Base-by-base conservation (phyloP, 2,797 vertebrate genomes). In the Molothrus aeneus region DNA sequence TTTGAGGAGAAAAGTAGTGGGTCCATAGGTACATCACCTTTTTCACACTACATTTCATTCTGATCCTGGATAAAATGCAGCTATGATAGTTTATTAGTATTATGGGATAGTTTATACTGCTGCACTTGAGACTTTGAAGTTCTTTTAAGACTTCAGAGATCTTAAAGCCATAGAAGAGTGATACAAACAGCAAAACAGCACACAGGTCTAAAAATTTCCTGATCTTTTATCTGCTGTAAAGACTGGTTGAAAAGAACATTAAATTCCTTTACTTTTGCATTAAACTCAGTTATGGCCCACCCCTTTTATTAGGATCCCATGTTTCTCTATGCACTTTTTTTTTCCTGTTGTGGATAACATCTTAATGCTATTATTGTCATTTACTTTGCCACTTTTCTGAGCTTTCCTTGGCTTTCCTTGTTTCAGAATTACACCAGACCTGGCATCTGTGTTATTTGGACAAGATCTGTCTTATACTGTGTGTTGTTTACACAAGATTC, bases 391-490 rank as follows among this genome's bases (percentile, higher is more conserved):
- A 56, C 56, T 94, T 91, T 81, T 93, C 51, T 1, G 13, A 90
- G 45, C 31, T 70, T 90, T 26, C 72, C 22, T 90, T 91, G 77
- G 47, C n/a, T 92, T 80, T 86, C 54, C 47, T 93, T 61, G 86
- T 84, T 93, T 95, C 54, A 0, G 4, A 74, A 87, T 71, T 89
- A 65, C 31, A 91, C 71, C 65, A 95, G 80, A 85, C 71, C 84
- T 70, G 45, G 70, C 63, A 8, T 81, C 91, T 93, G 72, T 90
- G 73, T 95, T 95, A 95, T 90, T 95, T 95, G 94, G 93, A 95
- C 90, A 96, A 84, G 79, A 90, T 88, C 47, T 90, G 84, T 72
- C 91, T 91, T 82, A 92, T 42, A 82, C 36, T 77, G n/a, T 73
- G n/a, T 75, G 66, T 63, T 88, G 88, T 92, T 91, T 94, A 75